Conservation (phyloP, 2,797 vertebrate genomes). For the Spinus olivaceus region DNA sequence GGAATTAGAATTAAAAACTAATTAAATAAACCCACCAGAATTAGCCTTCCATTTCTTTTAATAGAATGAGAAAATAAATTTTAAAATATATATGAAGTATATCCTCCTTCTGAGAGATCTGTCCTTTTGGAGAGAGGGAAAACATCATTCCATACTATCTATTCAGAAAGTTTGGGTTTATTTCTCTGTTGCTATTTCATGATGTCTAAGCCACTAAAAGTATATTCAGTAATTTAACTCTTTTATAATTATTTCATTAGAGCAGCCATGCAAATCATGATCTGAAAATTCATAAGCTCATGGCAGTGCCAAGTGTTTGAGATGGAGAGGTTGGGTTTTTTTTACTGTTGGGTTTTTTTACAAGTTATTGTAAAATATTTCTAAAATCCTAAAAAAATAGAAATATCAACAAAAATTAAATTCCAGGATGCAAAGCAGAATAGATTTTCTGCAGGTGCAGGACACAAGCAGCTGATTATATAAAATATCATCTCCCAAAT, state of each 20-base stretch:
- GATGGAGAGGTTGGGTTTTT: rapidly evolving
- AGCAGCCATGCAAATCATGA: neutral
- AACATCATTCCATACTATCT: neutral
- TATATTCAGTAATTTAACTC: neutral
- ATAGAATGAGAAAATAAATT: neutral
- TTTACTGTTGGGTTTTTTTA: neutral
- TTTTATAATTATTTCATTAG: neutral
- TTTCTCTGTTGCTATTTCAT: neutral
- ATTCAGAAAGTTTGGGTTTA: neutral
- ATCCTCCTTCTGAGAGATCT: neutral
- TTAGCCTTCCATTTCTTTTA: neutral
- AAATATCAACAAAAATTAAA: neutral
- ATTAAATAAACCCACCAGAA: neutral
- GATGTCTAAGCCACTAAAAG: neutral
- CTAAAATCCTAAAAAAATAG: neutral
- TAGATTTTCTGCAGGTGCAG: neutral
- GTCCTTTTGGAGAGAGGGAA: neutral
- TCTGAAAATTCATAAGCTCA: neutral
- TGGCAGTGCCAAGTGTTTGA: neutral
- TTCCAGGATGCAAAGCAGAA: neutral
- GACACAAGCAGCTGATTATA: neutral
- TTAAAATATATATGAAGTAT: neutral
- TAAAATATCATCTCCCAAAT: neutral
- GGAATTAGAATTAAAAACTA: neutral
- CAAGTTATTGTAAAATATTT: neutral